Evolutionary conservation across 2,113 vertebrate species (phyloP), one percentile per base, ranked within the genome.

Genomic region (Chaetops frenatus): DNA sequence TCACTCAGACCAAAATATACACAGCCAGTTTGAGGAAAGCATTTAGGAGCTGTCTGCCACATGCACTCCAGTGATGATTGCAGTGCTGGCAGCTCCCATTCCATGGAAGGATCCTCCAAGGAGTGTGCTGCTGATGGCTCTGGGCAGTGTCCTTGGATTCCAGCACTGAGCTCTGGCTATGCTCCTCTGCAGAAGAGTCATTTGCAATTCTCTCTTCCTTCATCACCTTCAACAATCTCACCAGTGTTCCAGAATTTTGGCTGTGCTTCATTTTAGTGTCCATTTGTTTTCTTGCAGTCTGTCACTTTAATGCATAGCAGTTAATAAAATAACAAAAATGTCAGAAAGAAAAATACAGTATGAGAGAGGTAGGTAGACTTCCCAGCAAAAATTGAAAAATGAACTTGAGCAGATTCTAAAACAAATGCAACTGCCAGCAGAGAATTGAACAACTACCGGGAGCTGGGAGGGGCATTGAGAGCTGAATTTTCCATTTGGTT

Each of bases 121-220:
- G 83, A 62, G 5, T 16, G 31, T 74, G n/a, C 48, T 90, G 54
- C 69, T 91, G 56, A 6, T 67, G 81, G 66, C 72, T 90, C 81
- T 81, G 79, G 31, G 74, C 66, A 73, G 8, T 56, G 60, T 56
- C 60, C 54, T 22, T 73, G 58, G 42, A 58, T 56, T 62, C 25
- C 60, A 64, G 56, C 58, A 13, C 42, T 28, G 60, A 83, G 65
- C 51, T 56, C 70, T 91, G 71, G 77, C 76, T 92, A 0, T 36
- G 64, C 50, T 83, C 7, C 54, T 83, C 42, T 92, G 58, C 56
- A 65, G 40, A 80, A 21, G 51, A 86, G 62, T 54, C 35, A 80
- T 95, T 93, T 91, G 57, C 69, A 77, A n/a, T 67, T 54, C 38
- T 78, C 47, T 93, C 64, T 88, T 96, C 69, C 64, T 90, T 92